phyloP scores from a whole-genome alignment of 2,113 vertebrate genomes.

The Cheilinus undulatus region DNA sequence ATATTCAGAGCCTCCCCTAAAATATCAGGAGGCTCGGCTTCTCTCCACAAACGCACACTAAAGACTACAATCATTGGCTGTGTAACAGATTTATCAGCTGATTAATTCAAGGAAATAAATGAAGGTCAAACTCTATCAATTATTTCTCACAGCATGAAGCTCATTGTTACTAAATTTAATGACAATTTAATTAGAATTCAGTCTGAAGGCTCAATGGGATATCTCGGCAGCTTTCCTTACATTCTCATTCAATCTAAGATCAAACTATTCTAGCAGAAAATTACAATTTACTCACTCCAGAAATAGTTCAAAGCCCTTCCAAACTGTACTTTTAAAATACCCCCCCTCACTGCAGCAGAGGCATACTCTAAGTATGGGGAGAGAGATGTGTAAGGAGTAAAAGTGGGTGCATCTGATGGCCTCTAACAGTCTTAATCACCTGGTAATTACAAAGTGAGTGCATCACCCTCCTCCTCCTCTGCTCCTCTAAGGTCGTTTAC shows the following conservation, averaged over 20 bases:
- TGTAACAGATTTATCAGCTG: neutral
- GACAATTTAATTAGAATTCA: slow-evolving; percentile 28
- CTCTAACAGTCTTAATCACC: slow-evolving; percentile 44
- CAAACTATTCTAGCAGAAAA: slow-evolving; percentile 46
- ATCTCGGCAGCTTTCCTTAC: slow-evolving; percentile 6
- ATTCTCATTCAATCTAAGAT: slow-evolving; percentile 26
- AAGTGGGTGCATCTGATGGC: slow-evolving; percentile 25
- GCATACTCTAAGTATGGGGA: neutral
- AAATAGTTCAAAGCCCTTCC: slow-evolving; percentile 15
- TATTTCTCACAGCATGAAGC: neutral
- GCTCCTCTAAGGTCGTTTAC: slow-evolving; percentile 45
- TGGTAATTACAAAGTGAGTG: slow-evolving; percentile 43
- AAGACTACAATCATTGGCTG: neutral
- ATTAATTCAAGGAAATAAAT: neutral
- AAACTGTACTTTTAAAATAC: slow-evolving; percentile 5
- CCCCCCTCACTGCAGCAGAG: neutral
- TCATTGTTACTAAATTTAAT: neutral
- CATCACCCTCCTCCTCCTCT: slow-evolving; percentile 36
- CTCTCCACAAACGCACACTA: neutral
- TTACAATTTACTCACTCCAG: slow-evolving; percentile 15
- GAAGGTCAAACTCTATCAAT: slow-evolving; percentile 24
- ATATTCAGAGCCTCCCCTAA: slow-evolving; percentile 40
- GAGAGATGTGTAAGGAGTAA: neutral
- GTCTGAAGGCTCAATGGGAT: slow-evolving; percentile 13
- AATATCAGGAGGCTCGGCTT: slow-evolving; percentile 5